Conservation (phyloP, 2,888 invertebrate genomes). For the Eucera pruinosa region DNA sequence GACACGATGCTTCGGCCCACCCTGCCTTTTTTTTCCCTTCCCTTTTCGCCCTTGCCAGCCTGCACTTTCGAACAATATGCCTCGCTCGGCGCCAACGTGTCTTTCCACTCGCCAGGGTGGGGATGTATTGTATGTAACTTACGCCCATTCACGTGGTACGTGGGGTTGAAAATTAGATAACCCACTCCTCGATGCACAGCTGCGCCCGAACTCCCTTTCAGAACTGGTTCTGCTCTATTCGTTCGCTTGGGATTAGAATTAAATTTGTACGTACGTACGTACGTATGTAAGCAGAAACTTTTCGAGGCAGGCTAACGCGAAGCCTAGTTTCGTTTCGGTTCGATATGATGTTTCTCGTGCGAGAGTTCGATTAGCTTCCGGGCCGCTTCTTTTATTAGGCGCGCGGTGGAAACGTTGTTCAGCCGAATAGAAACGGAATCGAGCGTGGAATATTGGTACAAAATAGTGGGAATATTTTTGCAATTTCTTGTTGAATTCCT, state of each 20-base stretch:
- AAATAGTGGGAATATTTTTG: too few relatives aligned
- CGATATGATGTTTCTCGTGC: neutral
- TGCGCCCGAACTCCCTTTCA: slow-evolving; percentile 50
- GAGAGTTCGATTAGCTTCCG: too few relatives aligned
- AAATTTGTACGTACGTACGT: slow-evolving; percentile 52
- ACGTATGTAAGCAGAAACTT: too few relatives aligned
- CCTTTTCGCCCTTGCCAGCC: slow-evolving; percentile 28
- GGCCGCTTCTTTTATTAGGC: too few relatives aligned
- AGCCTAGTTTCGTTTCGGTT: neutral
- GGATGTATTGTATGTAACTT: slow-evolving; percentile 47
- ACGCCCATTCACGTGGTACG: slow-evolving; percentile 48
- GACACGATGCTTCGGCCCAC: slow-evolving; percentile 32
- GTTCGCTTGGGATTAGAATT: slow-evolving; percentile 37
- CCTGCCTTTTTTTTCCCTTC: neutral
- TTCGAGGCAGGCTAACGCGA: neutral
- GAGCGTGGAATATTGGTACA: too few relatives aligned
- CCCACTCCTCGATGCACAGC: slow-evolving; percentile 56
- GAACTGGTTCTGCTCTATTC: slow-evolving; percentile 47
- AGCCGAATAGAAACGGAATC: too few relatives aligned
- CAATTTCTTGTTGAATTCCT: too few relatives aligned
- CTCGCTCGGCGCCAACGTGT: slow-evolving; percentile 46
- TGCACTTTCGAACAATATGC: slow-evolving; percentile 38
- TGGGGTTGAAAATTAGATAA: slow-evolving; percentile 66
- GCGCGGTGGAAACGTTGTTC: too few relatives aligned
- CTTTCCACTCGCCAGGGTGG: slow-evolving; percentile 59